A percentile compares a stretch with the other conserved stretches of the same genome.
These are phyloP conservation scores for Irena cyanogastra DNA, from an alignment of 2,113 vertebrate genomes.

Conservation along the genomic window DNA sequence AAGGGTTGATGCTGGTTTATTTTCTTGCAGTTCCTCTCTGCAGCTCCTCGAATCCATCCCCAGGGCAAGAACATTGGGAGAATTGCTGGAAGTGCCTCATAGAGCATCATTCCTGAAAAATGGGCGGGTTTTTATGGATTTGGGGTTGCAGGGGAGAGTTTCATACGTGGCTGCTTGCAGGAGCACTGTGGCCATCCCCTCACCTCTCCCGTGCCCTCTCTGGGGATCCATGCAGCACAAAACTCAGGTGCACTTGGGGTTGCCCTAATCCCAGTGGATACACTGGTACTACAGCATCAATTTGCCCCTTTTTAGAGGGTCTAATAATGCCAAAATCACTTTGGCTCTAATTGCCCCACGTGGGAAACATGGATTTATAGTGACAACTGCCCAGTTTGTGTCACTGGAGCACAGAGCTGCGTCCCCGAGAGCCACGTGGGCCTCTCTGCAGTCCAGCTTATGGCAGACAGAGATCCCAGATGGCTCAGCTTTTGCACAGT, in stretches of 20 bases:
- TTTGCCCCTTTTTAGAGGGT: not conserved
- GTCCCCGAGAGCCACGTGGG: not conserved
- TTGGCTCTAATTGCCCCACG: rapidly evolving
- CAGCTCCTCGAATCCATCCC: not conserved
- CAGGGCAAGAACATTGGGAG: not conserved
- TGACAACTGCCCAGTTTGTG: not conserved
- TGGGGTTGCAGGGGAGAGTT: not conserved
- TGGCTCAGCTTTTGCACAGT: not conserved
- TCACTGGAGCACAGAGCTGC: not conserved
- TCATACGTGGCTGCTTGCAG: rapidly evolving
- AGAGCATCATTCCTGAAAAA: not conserved
- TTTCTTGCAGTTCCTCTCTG: not conserved
- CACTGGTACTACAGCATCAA: not conserved
- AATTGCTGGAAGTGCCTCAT: rapidly evolving
- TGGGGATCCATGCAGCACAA: rapidly evolving
- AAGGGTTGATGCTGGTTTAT: not conserved
- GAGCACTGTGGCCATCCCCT: not conserved
- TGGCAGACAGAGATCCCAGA: not conserved
- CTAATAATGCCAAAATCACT: not conserved
- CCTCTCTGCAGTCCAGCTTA: not conserved
- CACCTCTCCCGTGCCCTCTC: not conserved
- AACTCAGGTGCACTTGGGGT: rapidly evolving
- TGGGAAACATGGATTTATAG: not conserved
- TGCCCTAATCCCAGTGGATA: not conserved
- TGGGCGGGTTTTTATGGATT: rapidly evolving